Evolutionary conservation across 2,888 invertebrate species (phyloP), one percentile per base, ranked within the genome.

Genomic region (Cyrtodaria siliqua): DNA sequence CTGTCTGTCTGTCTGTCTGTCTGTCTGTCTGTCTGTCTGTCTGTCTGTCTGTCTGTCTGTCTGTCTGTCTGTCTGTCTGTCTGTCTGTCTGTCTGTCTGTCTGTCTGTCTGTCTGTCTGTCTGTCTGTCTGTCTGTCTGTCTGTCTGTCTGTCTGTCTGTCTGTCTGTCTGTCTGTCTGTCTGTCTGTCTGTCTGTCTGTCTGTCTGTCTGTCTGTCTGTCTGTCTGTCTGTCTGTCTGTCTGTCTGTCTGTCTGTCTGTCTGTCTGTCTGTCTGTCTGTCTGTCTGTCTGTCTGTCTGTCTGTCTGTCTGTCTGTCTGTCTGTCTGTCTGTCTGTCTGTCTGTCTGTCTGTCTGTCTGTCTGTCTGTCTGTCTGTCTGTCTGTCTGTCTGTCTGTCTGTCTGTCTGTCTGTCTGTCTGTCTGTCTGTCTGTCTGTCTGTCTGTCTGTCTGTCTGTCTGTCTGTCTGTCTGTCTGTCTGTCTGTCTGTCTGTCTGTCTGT

Each of bases 1-100:
- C 40, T 40, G 40, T 40, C 40, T 40, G 40, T 40, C 40, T 40
- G 40, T 40, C 40, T 40, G 40, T 40, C 40, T 40, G 40, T 40
- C 40, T 40, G 40, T 40, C 40, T 40, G 40, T 40, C 40, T 40
- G 40, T 40, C 40, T 40, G 40, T 40, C 40, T 40, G 40, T 40
- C 40, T 40, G 40, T 40, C 40, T 40, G 40, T 40, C 40, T 40
- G 40, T 40, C 40, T 40, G 40, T 40, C 40, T 40, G 40, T 40
- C 40, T 40, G 40, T 40, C 40, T 40, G 40, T 40, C 40, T 40
- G 40, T 40, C 40, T 40, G 40, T 40, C 40, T 40, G 40, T 40
- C 40, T 40, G 40, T 40, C 40, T 40, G 40, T 40, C 40, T 40
- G 40, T 40, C 40, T 40, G 40, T 40, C 40, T 40, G 40, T 40